phyloP scores from a whole-genome alignment of 1,140 invertebrate genomes.

The Ceratitis capitata region DNA sequence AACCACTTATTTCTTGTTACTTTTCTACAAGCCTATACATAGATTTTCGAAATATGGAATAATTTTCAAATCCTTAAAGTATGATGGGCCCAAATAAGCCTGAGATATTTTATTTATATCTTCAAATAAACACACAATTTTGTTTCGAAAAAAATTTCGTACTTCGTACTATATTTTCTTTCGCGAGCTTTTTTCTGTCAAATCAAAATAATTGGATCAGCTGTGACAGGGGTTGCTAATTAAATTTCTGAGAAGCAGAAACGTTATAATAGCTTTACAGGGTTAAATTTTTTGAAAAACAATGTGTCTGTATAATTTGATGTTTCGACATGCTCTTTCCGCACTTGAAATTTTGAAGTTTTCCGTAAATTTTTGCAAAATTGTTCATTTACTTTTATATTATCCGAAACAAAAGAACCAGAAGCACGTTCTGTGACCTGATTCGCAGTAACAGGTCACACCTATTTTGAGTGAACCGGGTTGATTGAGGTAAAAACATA shows the following conservation, averaged over 20 bases:
- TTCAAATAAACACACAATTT: slow-evolving; percentile 26
- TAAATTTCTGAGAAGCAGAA: not conserved
- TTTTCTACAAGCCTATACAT: not conserved
- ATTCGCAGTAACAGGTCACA: no score
- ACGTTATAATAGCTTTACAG: no score
- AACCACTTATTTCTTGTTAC: not conserved
- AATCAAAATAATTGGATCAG: not conserved
- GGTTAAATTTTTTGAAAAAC: no score
- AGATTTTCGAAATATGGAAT: not conserved
- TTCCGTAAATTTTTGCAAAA: no score
- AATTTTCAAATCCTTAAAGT: not conserved
- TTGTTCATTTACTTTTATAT: no score
- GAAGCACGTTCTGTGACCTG: no score
- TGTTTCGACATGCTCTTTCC: no score
- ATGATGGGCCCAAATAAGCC: not conserved
- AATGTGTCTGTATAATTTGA: no score
- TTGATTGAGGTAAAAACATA: no score
- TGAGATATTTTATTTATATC: not conserved
- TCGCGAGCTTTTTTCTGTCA: slow-evolving; percentile 12
- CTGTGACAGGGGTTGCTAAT: not conserved
- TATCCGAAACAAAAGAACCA: no score
- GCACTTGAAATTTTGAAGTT: no score
- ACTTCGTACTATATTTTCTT: slow-evolving; percentile 7
- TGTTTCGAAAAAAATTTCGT: slow-evolving; percentile 4
- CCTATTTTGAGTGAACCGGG: no score